Evolutionary conservation across 1,140 invertebrate species (phyloP), one percentile per base, ranked within the genome.

Genomic region (Pissodes strobi): DNA sequence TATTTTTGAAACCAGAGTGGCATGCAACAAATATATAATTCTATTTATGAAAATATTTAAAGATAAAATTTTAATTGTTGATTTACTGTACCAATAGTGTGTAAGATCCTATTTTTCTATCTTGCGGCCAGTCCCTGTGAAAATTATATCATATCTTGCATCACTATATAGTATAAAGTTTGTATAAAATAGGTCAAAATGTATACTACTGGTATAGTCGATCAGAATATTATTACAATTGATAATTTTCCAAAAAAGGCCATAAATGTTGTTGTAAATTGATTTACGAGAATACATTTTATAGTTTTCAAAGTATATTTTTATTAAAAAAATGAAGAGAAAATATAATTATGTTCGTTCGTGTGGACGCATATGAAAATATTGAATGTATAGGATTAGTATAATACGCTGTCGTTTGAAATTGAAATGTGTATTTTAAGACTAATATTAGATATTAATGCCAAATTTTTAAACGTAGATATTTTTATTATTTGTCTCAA

Each of bases 391-490:
- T 72, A 72, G 68, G 69, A 68, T 70, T 69, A 68, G 70, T 73
- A 73, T 70, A 70, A 69, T 69, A 65, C 46, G 52, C 60, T 57
- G 65, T 69, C 49, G 64, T 61, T 67, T 72, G 65, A 66, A 67
- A 62, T 68, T 70, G 65, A 72, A 71, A 73, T 72, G 66, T 72
- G 56, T 71, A 76, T 73, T 72, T 74, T 76, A 67, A 70, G 63
- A 70, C 61, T 64, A 73, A 58, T 45, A 55, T 39, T 51, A 61
- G 25, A 49, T 69, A 65, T 67, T 69, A 72, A 76, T 76, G 74
- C 74, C 74, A 76, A 76, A 76, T n/a, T 76, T 74, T 74, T 72
- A 71, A 70, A 69, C 63, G 48, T 59, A 64, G 63, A 56, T 21
- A 56, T 23, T 46, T 25, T 30, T 12, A n/a, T 13, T 1, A 25